These are phyloP conservation scores for Spea hammondii DNA, from an alignment of 2,797 vertebrate genomes.

Conservation along the genomic window DNA sequence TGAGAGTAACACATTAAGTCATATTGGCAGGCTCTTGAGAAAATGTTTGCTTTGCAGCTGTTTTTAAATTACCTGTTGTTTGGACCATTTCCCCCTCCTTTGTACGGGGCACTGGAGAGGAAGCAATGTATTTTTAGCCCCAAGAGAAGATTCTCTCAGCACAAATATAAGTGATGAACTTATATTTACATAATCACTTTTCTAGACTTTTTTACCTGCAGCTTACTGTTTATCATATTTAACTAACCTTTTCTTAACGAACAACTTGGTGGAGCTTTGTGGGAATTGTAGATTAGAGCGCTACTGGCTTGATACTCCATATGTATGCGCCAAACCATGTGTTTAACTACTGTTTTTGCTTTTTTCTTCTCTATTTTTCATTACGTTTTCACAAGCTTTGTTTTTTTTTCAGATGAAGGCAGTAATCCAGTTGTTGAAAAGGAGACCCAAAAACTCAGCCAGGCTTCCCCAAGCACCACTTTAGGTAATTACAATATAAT, in stretches of 20 bases:
- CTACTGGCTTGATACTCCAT: too few relatives aligned
- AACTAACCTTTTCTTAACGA: too few relatives aligned
- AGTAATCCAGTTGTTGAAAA: not conserved
- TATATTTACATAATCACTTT: not conserved
- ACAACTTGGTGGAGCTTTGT: too few relatives aligned
- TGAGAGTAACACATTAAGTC: conserved; percentile 44
- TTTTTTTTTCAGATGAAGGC: conserved; percentile 40
- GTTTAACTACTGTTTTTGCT: too few relatives aligned
- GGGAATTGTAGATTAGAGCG: too few relatives aligned
- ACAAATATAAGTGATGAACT: not conserved
- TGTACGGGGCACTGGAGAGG: conserved; percentile 16
- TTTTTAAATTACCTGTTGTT: conserved; percentile 44
- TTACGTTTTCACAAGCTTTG: not conserved
- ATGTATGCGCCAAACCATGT: too few relatives aligned
- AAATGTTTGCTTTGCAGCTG: conserved; percentile 50
- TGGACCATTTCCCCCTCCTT: conserved; percentile 37
- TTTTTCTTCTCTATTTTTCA: not conserved
- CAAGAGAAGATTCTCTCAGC: not conserved
- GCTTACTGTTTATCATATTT: not conserved
- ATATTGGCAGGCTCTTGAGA: conserved; percentile 47
- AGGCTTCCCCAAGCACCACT: conserved; percentile 2
- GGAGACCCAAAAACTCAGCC: conserved; percentile 24
- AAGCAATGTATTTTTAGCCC: conserved; percentile 22
- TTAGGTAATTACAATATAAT: conserved; percentile 63
- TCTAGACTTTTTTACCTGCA: not conserved